Conservation (phyloP, 2,797 vertebrate genomes). For the Clarias fuscus region DNA sequence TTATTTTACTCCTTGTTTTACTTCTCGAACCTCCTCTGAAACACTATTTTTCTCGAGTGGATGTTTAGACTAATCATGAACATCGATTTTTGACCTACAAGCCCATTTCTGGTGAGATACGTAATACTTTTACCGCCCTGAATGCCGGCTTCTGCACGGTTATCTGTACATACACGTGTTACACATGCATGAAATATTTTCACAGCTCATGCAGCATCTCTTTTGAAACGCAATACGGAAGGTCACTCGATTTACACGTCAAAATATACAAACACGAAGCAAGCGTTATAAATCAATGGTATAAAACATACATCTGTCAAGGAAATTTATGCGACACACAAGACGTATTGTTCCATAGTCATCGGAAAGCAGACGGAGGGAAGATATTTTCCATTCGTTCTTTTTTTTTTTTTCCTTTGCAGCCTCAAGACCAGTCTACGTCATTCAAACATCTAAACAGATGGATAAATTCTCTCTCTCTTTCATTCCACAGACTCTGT, state of each 20-base stretch:
- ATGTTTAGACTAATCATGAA: conserved; percentile 21
- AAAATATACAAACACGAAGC: neutral
- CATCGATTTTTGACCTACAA: conserved; percentile 30
- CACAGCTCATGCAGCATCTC: conserved; percentile 5
- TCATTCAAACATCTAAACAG: conserved; percentile 42
- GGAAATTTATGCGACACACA: neutral
- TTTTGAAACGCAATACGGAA: neutral
- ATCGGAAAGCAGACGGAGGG: conserved; percentile 41
- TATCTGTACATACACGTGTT: neutral
- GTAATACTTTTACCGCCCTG: neutral
- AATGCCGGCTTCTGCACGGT: neutral
- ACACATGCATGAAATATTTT: neutral
- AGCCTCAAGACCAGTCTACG: conserved; percentile 20
- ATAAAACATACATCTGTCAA: neutral
- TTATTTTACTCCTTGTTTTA: conserved; percentile 20
- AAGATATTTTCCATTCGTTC: conserved; percentile 39
- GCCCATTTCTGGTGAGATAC: conserved; percentile 13
- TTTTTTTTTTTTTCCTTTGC: neutral
- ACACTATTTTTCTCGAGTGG: neutral
- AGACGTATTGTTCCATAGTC: conserved; percentile 31
- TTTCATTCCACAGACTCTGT: conserved; percentile 9
- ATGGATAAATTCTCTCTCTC: conserved; percentile 35
- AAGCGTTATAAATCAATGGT: neutral
- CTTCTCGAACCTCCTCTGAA: conserved; percentile 31
- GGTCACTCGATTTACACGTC: neutral